Conservation (phyloP, 2,888 invertebrate genomes). For the Neoitamus cyanurus region DNA sequence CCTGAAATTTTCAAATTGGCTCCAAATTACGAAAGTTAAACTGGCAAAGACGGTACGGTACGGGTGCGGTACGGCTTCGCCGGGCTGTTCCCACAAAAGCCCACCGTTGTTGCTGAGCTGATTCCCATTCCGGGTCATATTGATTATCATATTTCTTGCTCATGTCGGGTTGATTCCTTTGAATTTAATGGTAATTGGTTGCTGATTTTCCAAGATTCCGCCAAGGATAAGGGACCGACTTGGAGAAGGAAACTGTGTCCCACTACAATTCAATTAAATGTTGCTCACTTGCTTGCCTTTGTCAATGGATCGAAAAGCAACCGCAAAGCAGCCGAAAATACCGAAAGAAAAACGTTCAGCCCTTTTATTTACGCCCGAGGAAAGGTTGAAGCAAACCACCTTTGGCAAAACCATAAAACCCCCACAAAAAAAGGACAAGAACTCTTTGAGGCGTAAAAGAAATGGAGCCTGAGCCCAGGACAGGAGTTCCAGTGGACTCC, state of each 20-base stretch:
- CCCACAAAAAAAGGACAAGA: not conserved
- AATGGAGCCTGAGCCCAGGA: not conserved
- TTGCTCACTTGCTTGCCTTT: not conserved
- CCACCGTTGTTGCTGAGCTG: not conserved
- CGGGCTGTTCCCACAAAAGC: not conserved
- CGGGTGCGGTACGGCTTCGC: not conserved
- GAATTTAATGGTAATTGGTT: not conserved
- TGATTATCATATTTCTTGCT: not conserved
- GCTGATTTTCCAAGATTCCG: not conserved
- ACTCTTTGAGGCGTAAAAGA: slow-evolving; percentile 21
- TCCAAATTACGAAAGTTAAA: slow-evolving; percentile 28
- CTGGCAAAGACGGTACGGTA: not conserved
- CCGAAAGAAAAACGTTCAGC: not conserved
- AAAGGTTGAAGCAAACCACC: not conserved
- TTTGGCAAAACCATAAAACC: not conserved
- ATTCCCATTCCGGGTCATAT: not conserved
- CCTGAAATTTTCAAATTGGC: not conserved
- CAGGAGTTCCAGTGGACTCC: not conserved
- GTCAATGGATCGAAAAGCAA: slow-evolving; percentile 4
- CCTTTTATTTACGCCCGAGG: slow-evolving; percentile 3
- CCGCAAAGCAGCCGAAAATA: not conserved
- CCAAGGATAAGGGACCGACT: not conserved
- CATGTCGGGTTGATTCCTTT: not conserved
- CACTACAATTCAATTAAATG: not conserved
- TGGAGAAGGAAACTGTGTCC: not conserved